Evolutionary conservation across 2,113 vertebrate species (phyloP).

Genomic region (Zapus hudsonius): DNA sequence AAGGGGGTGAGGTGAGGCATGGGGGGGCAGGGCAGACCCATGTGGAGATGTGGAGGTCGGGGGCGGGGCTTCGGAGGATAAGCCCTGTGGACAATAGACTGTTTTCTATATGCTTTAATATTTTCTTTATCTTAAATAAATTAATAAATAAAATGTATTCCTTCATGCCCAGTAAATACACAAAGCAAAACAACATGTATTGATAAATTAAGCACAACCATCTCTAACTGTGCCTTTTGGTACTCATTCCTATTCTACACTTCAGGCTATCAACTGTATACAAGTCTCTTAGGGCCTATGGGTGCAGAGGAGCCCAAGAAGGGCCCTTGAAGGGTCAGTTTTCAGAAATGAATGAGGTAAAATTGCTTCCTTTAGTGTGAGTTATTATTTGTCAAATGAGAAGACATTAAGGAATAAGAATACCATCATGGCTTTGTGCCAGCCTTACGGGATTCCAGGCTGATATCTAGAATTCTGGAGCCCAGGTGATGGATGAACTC

Average conservation of each 20-base stretch:
- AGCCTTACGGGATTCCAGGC: background rate
- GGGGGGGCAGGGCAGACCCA: too few relatives aligned
- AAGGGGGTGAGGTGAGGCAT: too few relatives aligned
- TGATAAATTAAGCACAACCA: background rate
- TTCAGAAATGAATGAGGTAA: background rate
- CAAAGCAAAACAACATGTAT: background rate
- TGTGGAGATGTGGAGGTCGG: too few relatives aligned
- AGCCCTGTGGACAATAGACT: too few relatives aligned
- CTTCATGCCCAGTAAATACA: background rate
- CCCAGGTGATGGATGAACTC: background rate
- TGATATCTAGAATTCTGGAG: background rate
- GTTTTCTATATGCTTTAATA: background rate
- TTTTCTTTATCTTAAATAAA: slow-evolving; percentile 1
- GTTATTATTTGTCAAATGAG: background rate
- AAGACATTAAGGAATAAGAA: background rate
- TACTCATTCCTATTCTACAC: background rate
- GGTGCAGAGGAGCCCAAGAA: background rate
- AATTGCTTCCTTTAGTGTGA: background rate
- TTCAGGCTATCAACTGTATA: background rate
- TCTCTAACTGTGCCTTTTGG: background rate
- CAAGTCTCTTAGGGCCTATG: background rate
- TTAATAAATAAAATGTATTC: background rate
- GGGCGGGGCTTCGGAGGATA: too few relatives aligned
- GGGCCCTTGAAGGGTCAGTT: background rate
- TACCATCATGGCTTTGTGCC: background rate